phyloP scores from a whole-genome alignment of 1,140 invertebrate genomes.

The Heterodera schachtii region DNA sequence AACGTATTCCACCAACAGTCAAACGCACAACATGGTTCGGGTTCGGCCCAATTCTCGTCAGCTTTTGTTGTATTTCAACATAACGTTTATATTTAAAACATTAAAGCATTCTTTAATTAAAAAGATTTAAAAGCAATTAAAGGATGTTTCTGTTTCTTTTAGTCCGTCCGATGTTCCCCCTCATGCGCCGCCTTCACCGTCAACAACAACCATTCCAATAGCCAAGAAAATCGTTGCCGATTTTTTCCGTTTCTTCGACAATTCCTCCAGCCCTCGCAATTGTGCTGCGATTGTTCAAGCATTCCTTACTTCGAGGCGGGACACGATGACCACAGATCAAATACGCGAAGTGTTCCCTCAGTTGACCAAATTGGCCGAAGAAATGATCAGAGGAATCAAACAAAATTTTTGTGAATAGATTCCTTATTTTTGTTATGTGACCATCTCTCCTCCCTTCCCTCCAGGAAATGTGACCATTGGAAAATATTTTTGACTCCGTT shows the following conservation, averaged over 20 bases:
- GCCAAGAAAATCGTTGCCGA: not conserved
- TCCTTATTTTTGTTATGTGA: not conserved
- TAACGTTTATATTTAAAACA: too few relatives aligned
- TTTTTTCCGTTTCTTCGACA: not conserved
- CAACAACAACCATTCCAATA: not conserved
- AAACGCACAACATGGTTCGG: not conserved
- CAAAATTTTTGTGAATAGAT: not conserved
- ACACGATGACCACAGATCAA: not conserved
- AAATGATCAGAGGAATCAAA: not conserved
- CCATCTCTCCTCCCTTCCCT: not conserved
- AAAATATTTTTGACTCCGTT: not conserved
- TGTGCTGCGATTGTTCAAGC: not conserved
- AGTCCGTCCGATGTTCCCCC: not conserved
- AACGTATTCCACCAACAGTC: not conserved
- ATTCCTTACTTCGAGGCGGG: not conserved
- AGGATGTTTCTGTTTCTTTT: not conserved
- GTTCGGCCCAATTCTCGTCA: not conserved
- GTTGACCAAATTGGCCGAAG: not conserved
- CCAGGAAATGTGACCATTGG: not conserved
- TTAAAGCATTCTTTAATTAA: not conserved
- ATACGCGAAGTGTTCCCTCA: not conserved
- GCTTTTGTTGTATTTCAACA: not conserved
- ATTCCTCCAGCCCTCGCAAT: not conserved
- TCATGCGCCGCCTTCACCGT: not conserved
- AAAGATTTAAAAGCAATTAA: not conserved